Base-by-base conservation (phyloP, 2,888 invertebrate species). In the Heliconius aoede region DNA sequence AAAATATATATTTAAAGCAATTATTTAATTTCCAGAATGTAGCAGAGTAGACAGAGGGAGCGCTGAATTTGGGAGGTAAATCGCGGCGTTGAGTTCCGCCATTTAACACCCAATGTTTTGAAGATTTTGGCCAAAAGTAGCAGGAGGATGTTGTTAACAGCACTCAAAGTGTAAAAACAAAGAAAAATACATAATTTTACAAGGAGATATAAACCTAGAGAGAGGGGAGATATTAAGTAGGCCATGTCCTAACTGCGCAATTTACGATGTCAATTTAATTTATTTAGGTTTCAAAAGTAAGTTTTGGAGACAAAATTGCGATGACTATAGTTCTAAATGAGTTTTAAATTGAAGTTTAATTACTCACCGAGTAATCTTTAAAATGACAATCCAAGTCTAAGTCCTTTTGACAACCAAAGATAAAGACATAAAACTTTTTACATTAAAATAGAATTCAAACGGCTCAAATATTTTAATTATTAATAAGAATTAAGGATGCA, bases 1-100 rank as follows among this genome's bases (percentile, higher is more conserved):
- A 79, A 78, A 9, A 46, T 7, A 46, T 18, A 74, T 15, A 60
- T 60, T 60, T 26, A 5, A 60, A 60, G 2, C 24, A 60, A 46
- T 46, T 7, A 21, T 2, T 46, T 7, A 46, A 46, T 46, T 18
- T 7, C 46, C 46, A 3, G 18, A 18, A 36, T 36, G 32, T 36
- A 11, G 11, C 3, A 36, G 32, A 1, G 32, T 32, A 32, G 36
- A n/a, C n/a, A n/a, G 36, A 11, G 11, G 36, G 36, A 32, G 32
- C 18, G 18, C 18, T 46, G 15, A 46, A 46, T 46, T 46, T 15
- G 4, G 15, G 4, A 46, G 46, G 5, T 15, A 18, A 46, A 46
- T 3, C 46, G 46, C 18, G 46, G 18, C 18, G 18, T 46, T 46
- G 18, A 46, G 3, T 15, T 46, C 46, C 46, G 11, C 46, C 46